A percentile compares a stretch with the other conserved stretches of the same genome.
phyloP scores from a whole-genome alignment of 2,888 invertebrate genomes.

The Lathronympha strigana region DNA sequence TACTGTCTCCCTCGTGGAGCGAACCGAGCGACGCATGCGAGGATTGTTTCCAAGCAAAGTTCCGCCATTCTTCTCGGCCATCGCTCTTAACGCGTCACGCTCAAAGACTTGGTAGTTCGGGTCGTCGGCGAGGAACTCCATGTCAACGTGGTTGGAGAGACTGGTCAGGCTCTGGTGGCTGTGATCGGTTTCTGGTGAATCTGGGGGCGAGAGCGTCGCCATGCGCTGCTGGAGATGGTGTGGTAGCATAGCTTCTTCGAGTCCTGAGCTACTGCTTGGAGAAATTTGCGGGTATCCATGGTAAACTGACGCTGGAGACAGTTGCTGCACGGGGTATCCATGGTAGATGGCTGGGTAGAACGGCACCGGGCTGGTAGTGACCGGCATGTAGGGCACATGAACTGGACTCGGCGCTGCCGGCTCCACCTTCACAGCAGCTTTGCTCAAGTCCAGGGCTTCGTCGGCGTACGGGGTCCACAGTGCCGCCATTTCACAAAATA shows the following conservation, averaged over 20 bases:
- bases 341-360: slow-evolving; percentile 48
- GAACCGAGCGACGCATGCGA: slow-evolving; percentile 87
- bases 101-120: slow-evolving; percentile 88
- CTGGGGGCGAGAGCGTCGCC: slow-evolving; percentile 74
- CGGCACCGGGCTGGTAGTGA: slow-evolving; percentile 46
- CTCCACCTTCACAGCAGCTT: slow-evolving; percentile 55
- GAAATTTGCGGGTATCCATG: slow-evolving; percentile 52
- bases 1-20: slow-evolving; percentile 55
- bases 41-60: slow-evolving; percentile 85
- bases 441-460: slow-evolving; percentile 66
- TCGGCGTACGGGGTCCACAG: slow-evolving; percentile 74
- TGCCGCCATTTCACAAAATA: slow-evolving; percentile 57
- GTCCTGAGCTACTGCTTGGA: slow-evolving; percentile 46
- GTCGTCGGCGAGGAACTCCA: slow-evolving; percentile 74
- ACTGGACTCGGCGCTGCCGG: slow-evolving; percentile 49
- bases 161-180: slow-evolving; percentile 39
- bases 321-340: slow-evolving; percentile 54
- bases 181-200: slow-evolving; percentile 52
- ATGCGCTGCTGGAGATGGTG: slow-evolving; percentile 44
- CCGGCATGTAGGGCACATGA: slow-evolving; percentile 44
- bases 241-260: slow-evolving; percentile 10
- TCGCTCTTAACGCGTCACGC: slow-evolving; percentile 86
- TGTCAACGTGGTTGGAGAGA: slow-evolving; percentile 78
- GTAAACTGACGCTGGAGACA: slow-evolving; percentile 2
- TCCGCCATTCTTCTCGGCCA: slow-evolving; percentile 86